These are phyloP conservation scores for Cyclina sinensis DNA, from an alignment of 1,140 invertebrate species.

Conservation along the genomic window DNA sequence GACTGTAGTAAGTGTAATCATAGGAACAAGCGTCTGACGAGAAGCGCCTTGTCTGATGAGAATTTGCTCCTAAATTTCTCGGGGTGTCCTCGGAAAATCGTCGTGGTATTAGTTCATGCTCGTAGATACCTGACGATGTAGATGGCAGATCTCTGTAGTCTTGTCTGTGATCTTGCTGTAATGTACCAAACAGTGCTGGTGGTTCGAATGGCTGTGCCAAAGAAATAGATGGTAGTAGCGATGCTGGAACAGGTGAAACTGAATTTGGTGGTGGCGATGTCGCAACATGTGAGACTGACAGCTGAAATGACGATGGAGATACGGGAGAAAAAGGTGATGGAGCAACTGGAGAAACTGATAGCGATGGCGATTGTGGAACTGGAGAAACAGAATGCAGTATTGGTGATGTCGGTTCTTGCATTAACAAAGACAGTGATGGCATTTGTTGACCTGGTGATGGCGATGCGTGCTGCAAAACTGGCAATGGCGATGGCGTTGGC, in stretches of 20 bases:
- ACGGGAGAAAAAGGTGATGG: too few species aligned
- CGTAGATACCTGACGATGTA: constrained; percentile 32
- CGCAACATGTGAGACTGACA: too few species aligned
- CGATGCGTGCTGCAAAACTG: not conserved
- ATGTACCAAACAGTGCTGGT: too few species aligned
- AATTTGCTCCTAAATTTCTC: not conserved
- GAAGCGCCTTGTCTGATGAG: not conserved
- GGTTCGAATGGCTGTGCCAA: too few species aligned
- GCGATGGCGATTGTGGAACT: too few species aligned
- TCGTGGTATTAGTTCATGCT: not conserved
- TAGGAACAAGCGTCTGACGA: not conserved
- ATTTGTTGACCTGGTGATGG: not conserved
- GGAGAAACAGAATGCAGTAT: not conserved
- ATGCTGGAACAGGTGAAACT: too few species aligned
- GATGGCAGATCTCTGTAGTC: constrained; percentile 7
- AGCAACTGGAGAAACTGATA: too few species aligned
- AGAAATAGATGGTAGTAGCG: too few species aligned
- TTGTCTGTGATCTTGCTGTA: not conserved
- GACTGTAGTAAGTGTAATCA: not conserved
- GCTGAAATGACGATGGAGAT: too few species aligned
- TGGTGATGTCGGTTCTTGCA: not conserved
- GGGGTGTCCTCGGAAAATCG: not conserved
- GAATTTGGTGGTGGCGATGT: too few species aligned
- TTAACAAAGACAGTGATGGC: not conserved
- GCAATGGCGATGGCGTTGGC: not conserved